Base-by-base conservation (phyloP, 2,797 vertebrate genomes). In the Hippocampus kuda region DNA sequence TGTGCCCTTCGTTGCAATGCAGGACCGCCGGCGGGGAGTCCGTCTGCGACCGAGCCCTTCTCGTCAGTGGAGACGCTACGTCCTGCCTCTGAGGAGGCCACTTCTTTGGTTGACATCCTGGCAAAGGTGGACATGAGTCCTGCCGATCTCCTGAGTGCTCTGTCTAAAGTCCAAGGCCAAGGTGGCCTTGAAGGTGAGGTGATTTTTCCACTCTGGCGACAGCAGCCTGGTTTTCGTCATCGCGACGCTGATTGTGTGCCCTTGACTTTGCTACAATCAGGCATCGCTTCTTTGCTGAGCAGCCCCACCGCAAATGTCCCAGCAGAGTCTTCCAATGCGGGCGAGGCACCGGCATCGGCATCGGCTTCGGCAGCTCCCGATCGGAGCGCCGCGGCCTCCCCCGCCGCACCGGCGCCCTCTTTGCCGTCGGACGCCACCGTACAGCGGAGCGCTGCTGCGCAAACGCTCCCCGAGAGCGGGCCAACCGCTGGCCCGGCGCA, bases 61-160 rank as follows among this genome's bases (percentile, higher is more conserved):
- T 82, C 88, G 1, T 78, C 76, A 7, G 77, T 67, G 79, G 91
- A 70, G 68, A 84, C n/a, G 48, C 75, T 60, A 63, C 80, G 91
- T 54, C 83, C 91, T 11, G 75, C 77, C 76, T 82, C 22, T 79
- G 81, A 81, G 44, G 86, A 92, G 63, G 76, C 92, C 0, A 92
- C 89, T 69, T 92, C 95, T 0, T 84, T 97, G 78, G 93, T 93
- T 56, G 95, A 90, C 75, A 91, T 98, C 54, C 91, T 98, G 56
- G 96, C 97, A 30, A 94, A 94, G 74, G 95, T 97, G 66, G 95
- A 98, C 62, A 87, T 98, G 84, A 95, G 90, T 79, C 91, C 94
- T 0, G 91, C 93, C 77, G 92, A 93, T 56, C 91, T 99, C 78
- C 85, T 99, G n/a, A 93, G 92, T 0, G 95, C 92, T 59, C 92